Evolutionary conservation across 2,797 vertebrate genomes (phyloP).

Genomic region (Falco berigora): DNA sequence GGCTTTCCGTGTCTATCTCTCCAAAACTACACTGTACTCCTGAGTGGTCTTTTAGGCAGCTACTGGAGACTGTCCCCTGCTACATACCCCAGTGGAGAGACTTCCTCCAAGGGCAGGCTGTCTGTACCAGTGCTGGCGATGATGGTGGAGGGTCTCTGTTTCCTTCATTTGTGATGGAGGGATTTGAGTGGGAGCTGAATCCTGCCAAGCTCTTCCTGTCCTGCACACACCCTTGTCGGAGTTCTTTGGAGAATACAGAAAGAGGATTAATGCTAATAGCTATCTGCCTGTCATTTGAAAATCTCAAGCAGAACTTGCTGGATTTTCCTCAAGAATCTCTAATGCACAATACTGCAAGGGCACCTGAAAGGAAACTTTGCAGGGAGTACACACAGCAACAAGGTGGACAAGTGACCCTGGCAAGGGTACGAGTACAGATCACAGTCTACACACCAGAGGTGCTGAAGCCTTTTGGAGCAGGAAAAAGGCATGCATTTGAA

Average conservation of each 20-base stretch:
- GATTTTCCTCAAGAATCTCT: slow-evolving; percentile 73
- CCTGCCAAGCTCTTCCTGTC: slow-evolving; percentile 56
- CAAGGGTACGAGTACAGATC: background rate
- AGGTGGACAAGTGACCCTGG: background rate
- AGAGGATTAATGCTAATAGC: slow-evolving; percentile 66
- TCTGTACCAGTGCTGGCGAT: background rate
- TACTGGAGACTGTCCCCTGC: background rate
- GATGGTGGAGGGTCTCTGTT: background rate
- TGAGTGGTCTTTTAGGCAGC: background rate
- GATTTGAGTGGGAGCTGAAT: slow-evolving; percentile 51
- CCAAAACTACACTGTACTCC: background rate
- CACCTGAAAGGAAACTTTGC: background rate
- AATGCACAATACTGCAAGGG: background rate
- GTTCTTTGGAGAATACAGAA: slow-evolving; percentile 50
- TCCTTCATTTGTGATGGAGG: background rate
- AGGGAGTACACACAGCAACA: background rate
- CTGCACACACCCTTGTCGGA: slow-evolving; percentile 56
- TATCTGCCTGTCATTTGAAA: slow-evolving; percentile 87
- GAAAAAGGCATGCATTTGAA: background rate
- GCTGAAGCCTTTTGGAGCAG: background rate
- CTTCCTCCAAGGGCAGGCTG: background rate
- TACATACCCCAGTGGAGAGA: background rate
- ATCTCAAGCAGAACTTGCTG: slow-evolving; percentile 77
- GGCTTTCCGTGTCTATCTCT: background rate
- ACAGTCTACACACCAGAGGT: background rate